Conservation (phyloP, 2,113 vertebrate genomes). For the Paralichthys olivaceus region DNA sequence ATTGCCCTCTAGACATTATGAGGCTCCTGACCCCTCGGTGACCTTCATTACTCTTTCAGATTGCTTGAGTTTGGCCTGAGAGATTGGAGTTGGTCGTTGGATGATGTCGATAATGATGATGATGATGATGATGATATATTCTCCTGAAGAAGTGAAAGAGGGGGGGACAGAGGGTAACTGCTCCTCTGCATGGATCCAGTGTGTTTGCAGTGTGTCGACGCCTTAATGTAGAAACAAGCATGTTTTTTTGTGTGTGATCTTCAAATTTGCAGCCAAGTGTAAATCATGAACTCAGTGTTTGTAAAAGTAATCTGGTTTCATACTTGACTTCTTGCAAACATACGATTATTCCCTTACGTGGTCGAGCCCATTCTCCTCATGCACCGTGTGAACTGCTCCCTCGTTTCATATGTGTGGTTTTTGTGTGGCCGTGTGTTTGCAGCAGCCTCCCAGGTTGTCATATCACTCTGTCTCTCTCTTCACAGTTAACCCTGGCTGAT, state of each 20-base stretch:
- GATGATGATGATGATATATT: slow-evolving; percentile 93
- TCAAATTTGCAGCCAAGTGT: not conserved
- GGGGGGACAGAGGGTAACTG: slow-evolving; percentile 78
- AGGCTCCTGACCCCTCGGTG: slow-evolving; percentile 22
- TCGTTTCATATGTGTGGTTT: slow-evolving; percentile 59
- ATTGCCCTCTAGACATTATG: not conserved
- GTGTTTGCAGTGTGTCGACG: not conserved
- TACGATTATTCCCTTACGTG: not conserved
- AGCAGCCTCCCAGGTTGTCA: slow-evolving; percentile 51
- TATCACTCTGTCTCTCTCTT: slow-evolving; percentile 37
- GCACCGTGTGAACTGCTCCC: slow-evolving; percentile 50
- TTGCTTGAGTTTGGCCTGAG: slow-evolving; percentile 96
- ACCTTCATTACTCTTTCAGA: slow-evolving; percentile 88
- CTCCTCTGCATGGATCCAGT: slow-evolving; percentile 55
- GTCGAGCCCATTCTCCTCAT: slow-evolving; percentile 3
- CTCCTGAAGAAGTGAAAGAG: slow-evolving; percentile 89
- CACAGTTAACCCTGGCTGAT: slow-evolving; percentile 78
- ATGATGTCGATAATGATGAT: slow-evolving; percentile 86
- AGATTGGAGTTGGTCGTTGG: slow-evolving; percentile 96
- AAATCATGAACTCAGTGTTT: not conserved
- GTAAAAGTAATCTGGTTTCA: not conserved
- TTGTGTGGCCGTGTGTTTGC: slow-evolving; percentile 66
- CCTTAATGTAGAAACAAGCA: slow-evolving; percentile 15
- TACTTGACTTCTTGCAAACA: slow-evolving; percentile 9
- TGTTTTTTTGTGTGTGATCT: slow-evolving; percentile 35